Percentiles rank a stretch among this genome's conserved stretches.
These are phyloP conservation scores for Baccha elongata DNA, from an alignment of 2,888 invertebrate species.

Conservation along the genomic window DNA sequence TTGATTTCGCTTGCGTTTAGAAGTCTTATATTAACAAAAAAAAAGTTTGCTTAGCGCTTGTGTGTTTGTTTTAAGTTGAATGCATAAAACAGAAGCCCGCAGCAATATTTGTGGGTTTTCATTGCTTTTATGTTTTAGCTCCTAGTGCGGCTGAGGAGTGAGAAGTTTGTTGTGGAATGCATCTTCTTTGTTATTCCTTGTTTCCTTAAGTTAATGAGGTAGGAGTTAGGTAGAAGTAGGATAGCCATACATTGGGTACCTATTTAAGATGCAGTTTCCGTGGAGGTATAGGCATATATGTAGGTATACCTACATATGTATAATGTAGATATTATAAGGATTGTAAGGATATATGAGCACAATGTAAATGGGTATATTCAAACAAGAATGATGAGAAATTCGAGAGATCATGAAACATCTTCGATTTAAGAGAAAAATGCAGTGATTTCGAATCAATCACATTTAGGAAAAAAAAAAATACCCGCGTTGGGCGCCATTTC, in stretches of 20 bases:
- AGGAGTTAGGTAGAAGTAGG: conserved; percentile 20
- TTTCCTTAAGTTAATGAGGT: conserved; percentile 19
- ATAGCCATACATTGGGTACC: not conserved
- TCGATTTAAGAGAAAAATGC: no score
- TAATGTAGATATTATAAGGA: no score
- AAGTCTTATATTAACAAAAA: conserved; percentile 23
- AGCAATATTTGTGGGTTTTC: conserved; percentile 38
- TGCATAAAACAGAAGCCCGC: conserved; percentile 42
- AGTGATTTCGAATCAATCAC: no score
- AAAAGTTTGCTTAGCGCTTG: conserved; percentile 32
- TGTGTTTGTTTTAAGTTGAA: conserved; percentile 45
- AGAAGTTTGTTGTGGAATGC: conserved; percentile 47
- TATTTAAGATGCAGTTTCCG: conserved; percentile 19
- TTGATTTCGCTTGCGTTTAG: conserved; percentile 67
- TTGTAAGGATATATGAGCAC: no score
- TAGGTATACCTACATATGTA: no score
- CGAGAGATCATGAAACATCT: no score
- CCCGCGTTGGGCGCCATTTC: no score
- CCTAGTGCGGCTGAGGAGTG: conserved; percentile 4
- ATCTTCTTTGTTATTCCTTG: conserved; percentile 31
- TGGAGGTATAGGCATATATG: no score
- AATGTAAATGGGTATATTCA: no score
- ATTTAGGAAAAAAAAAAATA: no score
- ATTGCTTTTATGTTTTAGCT: conserved; percentile 18
- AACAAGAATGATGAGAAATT: no score